Evolutionary conservation across 1,140 invertebrate species (phyloP).

Genomic region (Patella vulgata): DNA sequence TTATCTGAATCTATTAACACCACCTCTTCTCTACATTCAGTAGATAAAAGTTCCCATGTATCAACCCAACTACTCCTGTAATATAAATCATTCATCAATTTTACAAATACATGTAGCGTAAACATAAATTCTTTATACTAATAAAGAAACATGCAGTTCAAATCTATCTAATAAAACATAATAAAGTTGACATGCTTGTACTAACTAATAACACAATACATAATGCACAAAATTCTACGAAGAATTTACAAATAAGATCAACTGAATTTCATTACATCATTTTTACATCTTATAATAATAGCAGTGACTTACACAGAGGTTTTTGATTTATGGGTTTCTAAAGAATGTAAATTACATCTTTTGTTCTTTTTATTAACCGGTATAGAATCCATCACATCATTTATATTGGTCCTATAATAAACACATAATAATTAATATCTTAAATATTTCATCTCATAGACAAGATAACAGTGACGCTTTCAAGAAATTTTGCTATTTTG

Average conservation of each 20-base stretch:
- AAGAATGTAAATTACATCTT: constrained; percentile 85
- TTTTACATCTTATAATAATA: too few species aligned
- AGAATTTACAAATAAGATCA: too few species aligned
- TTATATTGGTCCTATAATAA: constrained; percentile 75
- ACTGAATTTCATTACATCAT: too few species aligned
- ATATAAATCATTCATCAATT: too few species aligned
- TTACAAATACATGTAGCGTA: too few species aligned
- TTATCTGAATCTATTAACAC: constrained; percentile 85
- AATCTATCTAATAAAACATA: not conserved
- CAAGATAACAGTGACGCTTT: too few species aligned
- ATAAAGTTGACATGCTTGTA: too few species aligned
- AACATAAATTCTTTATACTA: too few species aligned
- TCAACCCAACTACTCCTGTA: constrained; percentile 59
- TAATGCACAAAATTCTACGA: too few species aligned
- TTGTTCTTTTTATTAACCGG: constrained; percentile 86
- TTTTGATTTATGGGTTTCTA: constrained; percentile 84
- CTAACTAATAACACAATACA: too few species aligned
- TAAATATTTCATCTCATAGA: too few species aligned
- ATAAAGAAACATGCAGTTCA: constrained; percentile 1
- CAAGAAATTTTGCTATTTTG: too few species aligned
- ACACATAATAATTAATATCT: not conserved
- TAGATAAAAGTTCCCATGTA: constrained; percentile 87
- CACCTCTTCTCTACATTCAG: constrained; percentile 84
- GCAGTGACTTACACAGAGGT: constrained; percentile 61
- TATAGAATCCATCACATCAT: constrained; percentile 78